Evolutionary conservation across 2,888 invertebrate species (phyloP), one percentile per base, ranked within the genome.

Genomic region (Alentia gelatinosa): DNA sequence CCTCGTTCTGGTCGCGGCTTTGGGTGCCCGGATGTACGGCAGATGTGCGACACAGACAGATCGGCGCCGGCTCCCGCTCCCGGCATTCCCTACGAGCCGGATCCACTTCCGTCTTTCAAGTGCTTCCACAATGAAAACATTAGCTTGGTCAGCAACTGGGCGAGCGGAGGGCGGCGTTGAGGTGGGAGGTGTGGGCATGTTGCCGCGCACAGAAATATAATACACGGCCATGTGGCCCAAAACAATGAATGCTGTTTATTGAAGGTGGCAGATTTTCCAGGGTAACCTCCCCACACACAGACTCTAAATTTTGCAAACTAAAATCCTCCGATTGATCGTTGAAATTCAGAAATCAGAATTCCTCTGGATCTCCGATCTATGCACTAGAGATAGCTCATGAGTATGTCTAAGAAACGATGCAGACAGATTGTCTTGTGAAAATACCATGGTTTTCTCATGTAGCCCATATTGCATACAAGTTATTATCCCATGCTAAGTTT

Each of bases 31-130:
- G 79, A 79, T 79, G 79, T 79, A 4, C 37, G 79, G 68, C 68
- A 68, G 12, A 68, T 68, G 68, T 68, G 68, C n/a, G 68, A 68
- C 79, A 39, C 79, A 79, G 79, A 79, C 79, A 79, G 79, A 79
- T 79, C 39, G 79, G 79, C 79, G 79, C 79, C 79, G 39, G 15
- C 15, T 35, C 79, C 37, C 79, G 23, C 15, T 26, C 79, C 79
- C 79, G 39, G 79, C 79, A 79, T 79, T 79, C 79, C 79, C 79
- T 79, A 12, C 79, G 37, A 79, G 79, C 79, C 79, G 39, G 79
- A 79, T 79, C 79, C 79, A 79, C 79, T 79, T 79, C 79, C 79
- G 79, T 79, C 37, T 15, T 79, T 79, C 79, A 79, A 79, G 79
- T 79, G 79, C 19, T 35, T 79, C 79, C 79, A 79, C 79, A 79